Evolutionary conservation across 2,113 vertebrate genomes (phyloP).

Genomic region (Charina bottae): DNA sequence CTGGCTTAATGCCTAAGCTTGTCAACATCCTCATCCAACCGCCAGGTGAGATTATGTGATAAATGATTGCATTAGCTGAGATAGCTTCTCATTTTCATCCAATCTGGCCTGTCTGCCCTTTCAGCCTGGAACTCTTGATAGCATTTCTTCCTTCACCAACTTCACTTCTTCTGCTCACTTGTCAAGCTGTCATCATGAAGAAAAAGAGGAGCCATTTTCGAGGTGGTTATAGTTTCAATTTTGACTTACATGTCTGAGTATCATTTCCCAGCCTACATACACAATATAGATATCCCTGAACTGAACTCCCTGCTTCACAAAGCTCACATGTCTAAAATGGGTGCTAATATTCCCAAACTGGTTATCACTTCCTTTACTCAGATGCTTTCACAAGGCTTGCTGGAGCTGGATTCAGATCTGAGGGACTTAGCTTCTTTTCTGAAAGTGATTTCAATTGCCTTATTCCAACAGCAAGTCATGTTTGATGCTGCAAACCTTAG

Average conservation of each 20-base stretch:
- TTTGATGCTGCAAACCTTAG: neutral
- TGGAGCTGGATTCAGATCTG: neutral
- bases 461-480: neutral
- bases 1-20: constrained; percentile 39
- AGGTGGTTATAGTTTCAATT: constrained; percentile 38
- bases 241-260: neutral
- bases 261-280: neutral
- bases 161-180: constrained; percentile 71
- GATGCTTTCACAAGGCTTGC: neutral
- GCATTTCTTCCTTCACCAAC: constrained; percentile 71
- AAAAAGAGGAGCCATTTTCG: constrained; percentile 52
- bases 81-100: constrained; percentile 75
- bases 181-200: constrained; percentile 68
- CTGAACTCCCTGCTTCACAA: neutral
- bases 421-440: neutral
- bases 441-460: neutral
- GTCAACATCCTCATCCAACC: constrained; percentile 44
- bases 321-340: neutral
- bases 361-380: neutral
- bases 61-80: constrained; percentile 73
- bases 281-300: neutral
- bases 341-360: neutral
- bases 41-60: constrained; percentile 70
- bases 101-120: constrained; percentile 75
- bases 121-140: constrained; percentile 70